Conservation (phyloP, 2,888 invertebrate genomes). For the Eueremaeus valkanovi region DNA sequence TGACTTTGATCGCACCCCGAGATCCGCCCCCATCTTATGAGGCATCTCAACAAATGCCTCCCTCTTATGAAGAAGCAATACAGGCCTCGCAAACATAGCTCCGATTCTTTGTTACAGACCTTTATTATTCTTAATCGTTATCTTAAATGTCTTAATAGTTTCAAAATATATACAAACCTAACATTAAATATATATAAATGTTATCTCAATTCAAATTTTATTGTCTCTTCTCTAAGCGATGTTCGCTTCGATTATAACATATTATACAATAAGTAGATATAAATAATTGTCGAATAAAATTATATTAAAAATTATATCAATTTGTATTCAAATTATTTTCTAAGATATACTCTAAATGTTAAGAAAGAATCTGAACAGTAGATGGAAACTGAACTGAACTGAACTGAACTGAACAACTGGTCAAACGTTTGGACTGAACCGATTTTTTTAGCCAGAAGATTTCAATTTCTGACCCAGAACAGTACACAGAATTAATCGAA, state of each 20-base stretch:
- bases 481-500: no score
- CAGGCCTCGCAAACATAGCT: background rate
- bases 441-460: no score
- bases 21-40: slow-evolving; percentile 39
- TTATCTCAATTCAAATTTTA: background rate
- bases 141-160: background rate
- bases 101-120: background rate
- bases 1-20: background rate
- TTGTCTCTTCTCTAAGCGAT: background rate
- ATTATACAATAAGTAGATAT: no score
- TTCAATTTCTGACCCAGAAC: no score
- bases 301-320: no score
- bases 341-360: no score
- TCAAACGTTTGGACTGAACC: no score
- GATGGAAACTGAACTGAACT: no score
- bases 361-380: no score
- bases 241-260: background rate
- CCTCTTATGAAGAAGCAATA: slow-evolving; percentile 40
- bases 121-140: background rate
- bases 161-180: background rate
- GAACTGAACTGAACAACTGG: no score
- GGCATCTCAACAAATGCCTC: slow-evolving; percentile 38
- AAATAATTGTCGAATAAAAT: no score
- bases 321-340: no score
- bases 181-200: background rate